Base-by-base conservation (phyloP, 2,888 invertebrate species). In the Hoplodrina ambigua region DNA sequence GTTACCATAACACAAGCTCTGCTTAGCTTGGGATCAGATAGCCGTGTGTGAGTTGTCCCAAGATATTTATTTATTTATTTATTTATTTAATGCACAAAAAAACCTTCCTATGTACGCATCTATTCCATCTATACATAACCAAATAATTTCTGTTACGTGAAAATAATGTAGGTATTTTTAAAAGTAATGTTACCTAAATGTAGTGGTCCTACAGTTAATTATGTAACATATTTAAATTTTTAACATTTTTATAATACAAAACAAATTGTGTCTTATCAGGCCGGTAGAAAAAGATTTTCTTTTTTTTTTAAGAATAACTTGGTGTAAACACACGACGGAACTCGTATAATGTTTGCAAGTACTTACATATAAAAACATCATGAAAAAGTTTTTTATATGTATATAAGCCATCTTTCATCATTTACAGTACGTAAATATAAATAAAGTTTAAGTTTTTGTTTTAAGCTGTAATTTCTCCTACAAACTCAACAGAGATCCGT, bases 311-410 rank as follows among this genome's bases (percentile, higher is more conserved):
- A 74, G 69, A 81, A 75, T 61, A 75, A 67, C 57, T 59, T 72
- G 57, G 69, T 64, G 72, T 72, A 80, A 80, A 78, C 70, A 75
- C 67, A 70, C 70, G 50, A 58, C 68, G 58, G 49, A 53, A 63
- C 60, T 79, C 69, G 52, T 72, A 50, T 67, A 61, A 82, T 82
- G 65, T 82, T 78, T 65, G 69, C 56, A 69, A 61, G 66, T 72
- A 64, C 41, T 30, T n/a, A n/a, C n/a, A n/a, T 64, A 80, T 78
- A 80, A 76, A 80, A 63, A 71, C 33, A 69, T 66, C 73, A 83
- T 81, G 75, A 81, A 81, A 80, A 68, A 55, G 59, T 53, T 70
- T 80, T 81, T 71, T 63, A 74, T 70, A 70, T 68, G 69, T 68
- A 78, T 74, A 68, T 75, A 63, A 60, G 62, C 57, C 69, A 68